Percentiles rank a stretch among this genome's conserved stretches.
Evolutionary conservation across 2,888 invertebrate species (phyloP).

Genomic region (Pteria penguin): DNA sequence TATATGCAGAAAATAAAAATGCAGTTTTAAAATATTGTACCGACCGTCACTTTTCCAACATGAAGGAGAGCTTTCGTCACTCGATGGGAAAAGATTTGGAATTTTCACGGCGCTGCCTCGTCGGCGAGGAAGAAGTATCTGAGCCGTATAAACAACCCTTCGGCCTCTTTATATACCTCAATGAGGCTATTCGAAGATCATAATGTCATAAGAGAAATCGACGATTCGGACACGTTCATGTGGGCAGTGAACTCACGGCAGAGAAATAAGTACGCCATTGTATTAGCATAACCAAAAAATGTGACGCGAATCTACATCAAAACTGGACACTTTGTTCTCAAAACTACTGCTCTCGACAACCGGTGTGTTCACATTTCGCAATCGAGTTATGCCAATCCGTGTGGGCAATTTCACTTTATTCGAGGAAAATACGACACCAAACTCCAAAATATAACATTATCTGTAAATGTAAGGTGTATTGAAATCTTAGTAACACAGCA

Average conservation of each 20-base stretch:
- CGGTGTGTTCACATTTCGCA: neutral
- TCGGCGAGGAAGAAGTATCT: constrained; percentile 34
- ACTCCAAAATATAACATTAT: neutral
- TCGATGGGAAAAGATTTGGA: constrained; percentile 51
- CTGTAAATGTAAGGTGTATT: constrained; percentile 11
- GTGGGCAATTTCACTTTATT: neutral
- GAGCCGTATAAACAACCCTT: constrained; percentile 75
- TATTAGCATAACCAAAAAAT: constrained; percentile 48
- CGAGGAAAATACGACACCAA: constrained; percentile 19
- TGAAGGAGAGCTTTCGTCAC: constrained; percentile 57
- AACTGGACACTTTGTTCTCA: constrained; percentile 1
- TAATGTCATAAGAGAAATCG: constrained; percentile 74
- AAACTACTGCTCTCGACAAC: constrained; percentile 9
- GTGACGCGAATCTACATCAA: constrained; percentile 45
- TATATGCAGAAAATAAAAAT: constrained; percentile 43
- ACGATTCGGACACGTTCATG: constrained; percentile 43
- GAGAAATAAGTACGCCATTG: constrained; percentile 43
- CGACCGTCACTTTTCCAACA: constrained; percentile 59
- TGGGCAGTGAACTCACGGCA: constrained; percentile 49
- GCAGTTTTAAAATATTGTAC: constrained; percentile 48
- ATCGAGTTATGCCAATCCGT: neutral
- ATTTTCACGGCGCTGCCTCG: constrained; percentile 41
- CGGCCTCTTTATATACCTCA: constrained; percentile 75
- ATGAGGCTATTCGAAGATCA: constrained; percentile 58
- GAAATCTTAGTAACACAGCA: neutral